Percentiles rank a stretch among this genome's conserved stretches.
Evolutionary conservation across 2,797 vertebrate genomes (phyloP).

Genomic region (Pipistrellus pygmaeus): DNA sequence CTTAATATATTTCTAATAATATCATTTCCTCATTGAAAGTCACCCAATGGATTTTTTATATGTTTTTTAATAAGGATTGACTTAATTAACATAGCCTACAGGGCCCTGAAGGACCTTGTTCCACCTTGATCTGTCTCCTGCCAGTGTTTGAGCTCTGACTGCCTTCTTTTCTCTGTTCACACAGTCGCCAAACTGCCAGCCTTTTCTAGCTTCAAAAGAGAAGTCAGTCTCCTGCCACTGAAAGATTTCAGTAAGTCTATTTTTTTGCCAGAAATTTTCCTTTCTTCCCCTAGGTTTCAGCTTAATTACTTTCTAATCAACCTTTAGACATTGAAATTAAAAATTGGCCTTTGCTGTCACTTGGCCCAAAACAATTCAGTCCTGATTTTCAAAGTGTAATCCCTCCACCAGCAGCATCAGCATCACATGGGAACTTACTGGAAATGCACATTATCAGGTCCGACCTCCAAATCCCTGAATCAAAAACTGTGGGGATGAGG

Average conservation of each 20-base stretch:
- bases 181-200: background rate
- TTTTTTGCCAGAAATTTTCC: background rate
- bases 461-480: background rate
- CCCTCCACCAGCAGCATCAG: background rate
- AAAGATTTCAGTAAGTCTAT: background rate
- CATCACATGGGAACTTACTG: background rate
- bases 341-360: background rate
- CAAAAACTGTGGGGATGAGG: background rate
- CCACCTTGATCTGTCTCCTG: background rate
- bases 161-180: background rate
- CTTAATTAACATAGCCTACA: background rate
- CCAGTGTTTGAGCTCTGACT: background rate
- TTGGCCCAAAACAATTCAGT: background rate
- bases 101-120: background rate
- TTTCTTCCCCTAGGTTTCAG: background rate
- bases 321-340: background rate
- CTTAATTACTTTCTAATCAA: slow-evolving; percentile 20
- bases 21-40: background rate
- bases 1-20: slow-evolving; percentile 7
- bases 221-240: background rate
- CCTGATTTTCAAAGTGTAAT: background rate
- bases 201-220: background rate
- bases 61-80: background rate
- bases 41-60: background rate
- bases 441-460: background rate